Evolutionary conservation across 35 echinoderm and acorn worm species (phyloP), one percentile per base, ranked within the genome.

Genomic region (Apostichopus parvimensis): DNA sequence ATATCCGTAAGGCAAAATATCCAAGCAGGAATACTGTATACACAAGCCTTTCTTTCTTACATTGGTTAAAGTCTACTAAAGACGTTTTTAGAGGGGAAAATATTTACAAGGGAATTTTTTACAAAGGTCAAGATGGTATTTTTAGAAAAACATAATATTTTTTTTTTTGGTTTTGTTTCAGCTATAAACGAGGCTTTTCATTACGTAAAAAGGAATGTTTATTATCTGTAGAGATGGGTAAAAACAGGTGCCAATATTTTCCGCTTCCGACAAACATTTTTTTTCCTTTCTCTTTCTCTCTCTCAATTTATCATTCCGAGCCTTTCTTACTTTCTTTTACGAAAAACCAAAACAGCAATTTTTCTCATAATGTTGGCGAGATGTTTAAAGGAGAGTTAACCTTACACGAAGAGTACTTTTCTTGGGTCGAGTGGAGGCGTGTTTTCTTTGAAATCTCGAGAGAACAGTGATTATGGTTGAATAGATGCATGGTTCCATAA

Each of bases 1-100:
- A 75, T 75, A 75, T 75, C 71, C 71, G 71, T 75, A 75, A 75
- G 71, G 71, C 71, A 75, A 20, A 75, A 18, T 75, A 22, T 18
- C 17, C 12, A 75, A 75, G 17, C 17, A 75, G 71, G 21, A 22
- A 75, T 61, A 61, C 58, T 61, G 64, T 68, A 68, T 68, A 4
- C 71, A 75, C 71, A 4, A 73, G 21, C 20, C 14, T 75, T 7
- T 22, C 34, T 45, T 45, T 4, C 18, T 18, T 22, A 75, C n/a
- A 14, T 75, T 75, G 71, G 71, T 22, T 20, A 75, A 75, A 18
- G n/a, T 20, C 5, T 20, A 75, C 71, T 75, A 7, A 75, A 13
- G 71, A 75, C 71, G 21, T 6, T 75, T 75, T 75, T 75, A 18
- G n/a, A 13, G 13, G n/a, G 6, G 17, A 75, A 75, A 14, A 75